phyloP scores from a whole-genome alignment of 2,888 invertebrate species.

The Apeira syringaria region DNA sequence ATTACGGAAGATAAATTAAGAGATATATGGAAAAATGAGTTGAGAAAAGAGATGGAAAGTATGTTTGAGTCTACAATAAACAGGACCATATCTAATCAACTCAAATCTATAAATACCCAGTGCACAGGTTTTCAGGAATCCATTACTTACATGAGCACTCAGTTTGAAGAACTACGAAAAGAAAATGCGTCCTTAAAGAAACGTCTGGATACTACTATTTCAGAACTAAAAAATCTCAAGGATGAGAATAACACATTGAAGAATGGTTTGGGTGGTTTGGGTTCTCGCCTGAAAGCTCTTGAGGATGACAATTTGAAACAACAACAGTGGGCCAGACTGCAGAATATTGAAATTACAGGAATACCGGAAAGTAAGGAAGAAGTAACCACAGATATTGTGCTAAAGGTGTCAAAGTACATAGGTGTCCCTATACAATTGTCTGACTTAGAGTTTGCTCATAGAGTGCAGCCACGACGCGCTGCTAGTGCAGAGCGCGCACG shows the following conservation, averaged over 20 bases:
- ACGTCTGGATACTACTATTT: background rate
- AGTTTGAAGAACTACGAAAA: constrained; percentile 7
- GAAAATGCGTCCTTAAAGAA: constrained; percentile 4
- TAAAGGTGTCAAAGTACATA: background rate
- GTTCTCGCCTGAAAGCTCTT: too few species aligned
- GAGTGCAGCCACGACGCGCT: background rate
- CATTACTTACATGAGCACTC: background rate
- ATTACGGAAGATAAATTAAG: constrained; percentile 3
- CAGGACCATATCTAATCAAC: background rate
- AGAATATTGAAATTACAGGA: constrained; percentile 8
- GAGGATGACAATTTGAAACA: constrained; percentile 9
- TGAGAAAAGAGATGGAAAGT: background rate
- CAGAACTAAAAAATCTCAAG: constrained; percentile 1
- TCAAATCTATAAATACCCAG: constrained; percentile 2
- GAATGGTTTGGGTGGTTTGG: constrained; percentile 1
- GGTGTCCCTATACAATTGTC: constrained; percentile 2
- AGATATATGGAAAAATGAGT: background rate
- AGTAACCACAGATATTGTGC: background rate
- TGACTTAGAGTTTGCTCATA: constrained; percentile 9
- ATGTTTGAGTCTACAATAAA: background rate
- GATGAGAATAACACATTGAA: constrained; percentile 11
- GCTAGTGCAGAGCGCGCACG: background rate
- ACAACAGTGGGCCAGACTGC: constrained; percentile 13
- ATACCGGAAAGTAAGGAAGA: constrained; percentile 6
- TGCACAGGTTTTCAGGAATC: constrained; percentile 10